These are phyloP conservation scores for Pararge aegeria DNA, from an alignment of 1,140 invertebrate genomes.

Conservation along the genomic window DNA sequence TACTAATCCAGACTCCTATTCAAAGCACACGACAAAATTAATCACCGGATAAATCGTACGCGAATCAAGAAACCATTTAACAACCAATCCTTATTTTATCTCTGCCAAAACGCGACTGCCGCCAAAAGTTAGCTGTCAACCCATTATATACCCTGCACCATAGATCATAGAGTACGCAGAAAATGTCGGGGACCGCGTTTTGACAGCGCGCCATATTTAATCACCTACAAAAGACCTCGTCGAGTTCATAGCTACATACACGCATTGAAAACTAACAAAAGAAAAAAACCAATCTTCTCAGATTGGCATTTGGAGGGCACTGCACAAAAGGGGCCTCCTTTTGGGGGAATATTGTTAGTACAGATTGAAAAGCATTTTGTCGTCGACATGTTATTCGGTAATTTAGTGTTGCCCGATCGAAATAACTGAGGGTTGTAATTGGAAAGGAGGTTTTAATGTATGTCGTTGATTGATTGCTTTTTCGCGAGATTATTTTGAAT, in stretches of 20 bases:
- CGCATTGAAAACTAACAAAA: conserved; percentile 77
- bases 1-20: conserved; percentile 14
- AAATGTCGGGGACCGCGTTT: conserved; percentile 31
- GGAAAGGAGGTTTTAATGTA: conserved; percentile 63
- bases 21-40: conserved; percentile 59
- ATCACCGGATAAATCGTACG: conserved; percentile 70
- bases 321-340: conserved; percentile 63
- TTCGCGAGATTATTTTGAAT: conserved; percentile 40
- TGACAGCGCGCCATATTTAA: conserved; percentile 60
- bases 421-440: conserved; percentile 66
- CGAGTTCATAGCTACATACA: conserved; percentile 62
- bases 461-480: conserved; percentile 73
- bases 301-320: conserved; percentile 71
- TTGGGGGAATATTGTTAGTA: conserved; percentile 69
- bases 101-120: conserved; percentile 36
- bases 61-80: conserved; percentile 76
- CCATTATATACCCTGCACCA: conserved; percentile 39
- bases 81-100: conserved; percentile 68
- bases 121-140: conserved; percentile 29
- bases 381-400: conserved; percentile 73
- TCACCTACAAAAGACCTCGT: conserved; percentile 69
- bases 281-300: conserved; percentile 77
- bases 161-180: conserved; percentile 28
- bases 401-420: conserved; percentile 69
- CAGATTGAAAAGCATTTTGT: conserved; percentile 76